Conservation (phyloP, 1,140 invertebrate genomes). For the Drosophila navojoa region DNA sequence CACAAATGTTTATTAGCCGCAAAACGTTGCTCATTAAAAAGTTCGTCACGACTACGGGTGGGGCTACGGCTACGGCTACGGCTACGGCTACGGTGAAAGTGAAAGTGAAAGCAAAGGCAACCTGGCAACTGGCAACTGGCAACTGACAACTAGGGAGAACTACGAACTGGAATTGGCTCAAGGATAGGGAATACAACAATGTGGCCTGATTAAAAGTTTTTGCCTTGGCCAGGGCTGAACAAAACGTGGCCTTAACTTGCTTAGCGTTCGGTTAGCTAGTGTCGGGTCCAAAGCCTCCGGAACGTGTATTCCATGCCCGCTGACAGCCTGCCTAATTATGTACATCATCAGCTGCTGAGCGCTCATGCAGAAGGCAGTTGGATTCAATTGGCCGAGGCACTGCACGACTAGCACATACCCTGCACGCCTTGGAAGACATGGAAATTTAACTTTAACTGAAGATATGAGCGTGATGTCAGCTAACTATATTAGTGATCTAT, state of each 20-base stretch:
- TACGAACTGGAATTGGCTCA: constrained; percentile 15
- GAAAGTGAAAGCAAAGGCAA: background rate
- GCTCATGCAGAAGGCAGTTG: constrained; percentile 4
- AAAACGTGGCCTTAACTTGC: constrained; percentile 34
- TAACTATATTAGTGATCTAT: too few relatives aligned
- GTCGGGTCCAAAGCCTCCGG: constrained; percentile 22
- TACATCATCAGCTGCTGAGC: constrained; percentile 18
- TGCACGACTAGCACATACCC: constrained; percentile 3
- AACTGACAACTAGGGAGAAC: constrained; percentile 5
- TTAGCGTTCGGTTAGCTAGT: constrained; percentile 21
- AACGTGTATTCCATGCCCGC: constrained; percentile 29
- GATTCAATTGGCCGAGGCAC: too few relatives aligned
- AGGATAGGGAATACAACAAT: constrained; percentile 8
- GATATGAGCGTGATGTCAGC: too few relatives aligned
- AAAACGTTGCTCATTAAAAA: constrained; percentile 81
- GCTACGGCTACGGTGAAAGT: background rate
- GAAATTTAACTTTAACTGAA: too few relatives aligned
- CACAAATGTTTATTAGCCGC: constrained; percentile 81
- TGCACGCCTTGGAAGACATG: background rate
- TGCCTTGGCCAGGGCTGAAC: constrained; percentile 10
- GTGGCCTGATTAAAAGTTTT: constrained; percentile 61
- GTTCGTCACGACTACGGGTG: constrained; percentile 59
- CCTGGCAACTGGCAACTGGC: constrained; percentile 10
- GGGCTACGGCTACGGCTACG: constrained; percentile 1
- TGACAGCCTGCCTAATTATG: constrained; percentile 70